phyloP scores from a whole-genome alignment of 2,113 vertebrate genomes.

The Plecturocebus donacophilus region DNA sequence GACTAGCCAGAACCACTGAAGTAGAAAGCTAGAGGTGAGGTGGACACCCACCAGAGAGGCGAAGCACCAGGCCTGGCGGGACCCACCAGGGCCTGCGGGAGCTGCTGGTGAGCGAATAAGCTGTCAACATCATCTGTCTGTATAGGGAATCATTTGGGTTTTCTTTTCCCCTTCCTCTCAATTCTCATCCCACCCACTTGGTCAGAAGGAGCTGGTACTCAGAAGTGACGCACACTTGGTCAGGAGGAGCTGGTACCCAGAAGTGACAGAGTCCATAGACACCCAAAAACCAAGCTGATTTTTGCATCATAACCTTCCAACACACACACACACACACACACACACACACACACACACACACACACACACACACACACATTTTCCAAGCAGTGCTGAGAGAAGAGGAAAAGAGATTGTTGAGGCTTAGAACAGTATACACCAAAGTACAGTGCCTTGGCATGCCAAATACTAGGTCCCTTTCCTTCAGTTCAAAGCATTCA shows the following conservation, averaged over 20 bases:
- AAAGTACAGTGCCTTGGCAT: background rate
- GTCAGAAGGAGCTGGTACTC: background rate
- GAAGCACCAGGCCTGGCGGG: background rate
- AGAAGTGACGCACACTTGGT: no score
- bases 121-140: background rate
- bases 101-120: background rate
- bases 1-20: background rate
- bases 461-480: background rate
- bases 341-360: background rate
- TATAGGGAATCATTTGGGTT: background rate
- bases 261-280: background rate
- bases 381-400: background rate
- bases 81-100: background rate
- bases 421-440: background rate
- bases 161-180: background rate
- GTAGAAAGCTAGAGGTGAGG: background rate
- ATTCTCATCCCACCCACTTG: fast-evolving
- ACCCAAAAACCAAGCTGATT: background rate
- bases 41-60: background rate
- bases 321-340: background rate
- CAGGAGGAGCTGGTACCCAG: background rate
- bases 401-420: background rate
- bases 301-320: background rate
- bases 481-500: no score
- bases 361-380: background rate